Evolutionary conservation across 2,888 invertebrate genomes (phyloP).

Genomic region (Galeruca laticollis): DNA sequence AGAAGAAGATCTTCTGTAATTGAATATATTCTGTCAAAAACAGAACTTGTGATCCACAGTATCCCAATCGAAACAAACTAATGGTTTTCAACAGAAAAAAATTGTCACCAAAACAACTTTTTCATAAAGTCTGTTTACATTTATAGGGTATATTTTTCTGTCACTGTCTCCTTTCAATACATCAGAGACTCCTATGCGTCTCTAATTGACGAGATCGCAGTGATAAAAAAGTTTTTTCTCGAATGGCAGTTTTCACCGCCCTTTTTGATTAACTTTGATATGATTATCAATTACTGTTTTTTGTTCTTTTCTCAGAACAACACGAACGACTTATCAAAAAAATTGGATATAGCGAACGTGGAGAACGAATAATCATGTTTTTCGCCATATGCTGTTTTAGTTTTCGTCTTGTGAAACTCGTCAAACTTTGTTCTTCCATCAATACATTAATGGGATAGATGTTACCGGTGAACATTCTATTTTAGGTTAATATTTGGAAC

Average conservation of each 20-base stretch:
- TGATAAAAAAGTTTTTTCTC: slow-evolving; percentile 29
- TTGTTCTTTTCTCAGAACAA: slow-evolving; percentile 29
- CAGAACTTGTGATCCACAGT: not conserved
- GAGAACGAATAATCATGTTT: slow-evolving; percentile 22
- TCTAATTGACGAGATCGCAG: slow-evolving; percentile 31
- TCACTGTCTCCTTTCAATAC: slow-evolving; percentile 19
- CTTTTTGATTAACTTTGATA: slow-evolving; percentile 41
- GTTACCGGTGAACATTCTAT: not conserved
- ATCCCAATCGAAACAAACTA: slow-evolving; percentile 2
- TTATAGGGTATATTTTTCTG: slow-evolving; percentile 7
- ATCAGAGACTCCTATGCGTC: slow-evolving; percentile 28
- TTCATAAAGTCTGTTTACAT: slow-evolving; percentile 14
- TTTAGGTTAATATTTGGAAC: not conserved
- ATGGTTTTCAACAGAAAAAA: not conserved
- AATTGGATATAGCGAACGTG: slow-evolving; percentile 13
- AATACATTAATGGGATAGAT: too few relatives aligned
- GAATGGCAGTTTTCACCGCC: slow-evolving; percentile 19
- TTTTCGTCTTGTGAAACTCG: slow-evolving; percentile 19
- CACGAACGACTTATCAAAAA: not conserved
- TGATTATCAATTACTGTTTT: slow-evolving; percentile 42
- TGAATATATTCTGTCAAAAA: not conserved
- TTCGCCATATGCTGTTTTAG: slow-evolving; percentile 17
- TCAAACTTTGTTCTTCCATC: slow-evolving; percentile 8
- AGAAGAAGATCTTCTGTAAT: not conserved
- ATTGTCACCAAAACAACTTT: slow-evolving; percentile 12